phyloP scores from a whole-genome alignment of 2,113 vertebrate genomes.

The Cacatua alba region DNA sequence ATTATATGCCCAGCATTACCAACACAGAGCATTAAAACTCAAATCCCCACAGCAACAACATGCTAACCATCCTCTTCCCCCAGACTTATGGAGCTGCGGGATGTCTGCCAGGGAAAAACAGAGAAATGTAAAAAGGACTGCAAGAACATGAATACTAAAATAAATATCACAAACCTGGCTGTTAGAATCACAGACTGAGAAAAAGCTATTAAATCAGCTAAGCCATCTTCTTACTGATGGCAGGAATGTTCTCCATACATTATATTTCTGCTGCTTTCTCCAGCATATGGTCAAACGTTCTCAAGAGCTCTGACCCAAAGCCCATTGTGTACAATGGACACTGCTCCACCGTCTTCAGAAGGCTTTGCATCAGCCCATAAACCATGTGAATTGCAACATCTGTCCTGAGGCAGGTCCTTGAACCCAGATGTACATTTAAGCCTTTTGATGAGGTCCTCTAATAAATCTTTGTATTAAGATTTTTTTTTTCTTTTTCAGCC shows the following conservation, averaged over 20 bases:
- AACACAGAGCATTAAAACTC: slow-evolving; percentile 51
- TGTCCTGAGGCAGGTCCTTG: background rate
- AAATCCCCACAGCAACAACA: slow-evolving; percentile 70
- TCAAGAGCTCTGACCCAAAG: background rate
- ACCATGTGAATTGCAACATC: background rate
- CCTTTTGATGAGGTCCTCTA: background rate
- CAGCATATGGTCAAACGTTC: background rate
- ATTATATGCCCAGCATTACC: slow-evolving; percentile 52
- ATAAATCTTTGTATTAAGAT: background rate
- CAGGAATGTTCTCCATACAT: slow-evolving; percentile 2
- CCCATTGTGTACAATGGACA: background rate
- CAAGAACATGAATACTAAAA: slow-evolving; percentile 70
- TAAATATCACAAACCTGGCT: slow-evolving; percentile 68
- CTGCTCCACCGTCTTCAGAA: background rate
- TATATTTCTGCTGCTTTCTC: background rate
- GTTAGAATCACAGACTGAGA: slow-evolving; percentile 60
- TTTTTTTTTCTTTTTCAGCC: background rate
- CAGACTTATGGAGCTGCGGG: slow-evolving; percentile 68
- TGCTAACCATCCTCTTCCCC: slow-evolving; percentile 68
- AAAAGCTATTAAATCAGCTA: slow-evolving; percentile 66
- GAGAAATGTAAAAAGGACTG: slow-evolving; percentile 68
- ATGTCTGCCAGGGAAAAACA: slow-evolving; percentile 69
- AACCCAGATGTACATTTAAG: background rate
- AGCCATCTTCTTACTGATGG: slow-evolving; percentile 31
- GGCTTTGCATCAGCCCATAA: background rate